Evolutionary conservation across 2,113 vertebrate species (phyloP).

Genomic region (Nestor notabilis): DNA sequence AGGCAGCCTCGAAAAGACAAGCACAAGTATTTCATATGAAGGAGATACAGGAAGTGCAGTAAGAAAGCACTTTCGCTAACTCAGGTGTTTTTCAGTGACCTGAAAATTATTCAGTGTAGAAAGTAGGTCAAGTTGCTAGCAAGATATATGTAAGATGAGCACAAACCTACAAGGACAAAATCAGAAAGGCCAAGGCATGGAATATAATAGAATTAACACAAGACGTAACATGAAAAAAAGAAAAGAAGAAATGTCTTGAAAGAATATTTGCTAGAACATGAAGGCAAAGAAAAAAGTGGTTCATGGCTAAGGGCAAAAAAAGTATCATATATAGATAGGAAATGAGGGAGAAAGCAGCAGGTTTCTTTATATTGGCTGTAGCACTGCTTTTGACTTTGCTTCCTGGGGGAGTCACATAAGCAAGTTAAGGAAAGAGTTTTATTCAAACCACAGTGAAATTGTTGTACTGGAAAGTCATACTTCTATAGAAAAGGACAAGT

Average conservation of each 20-base stretch:
- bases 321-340: not conserved
- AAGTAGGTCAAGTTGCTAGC: constrained; percentile 19
- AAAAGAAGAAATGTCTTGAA: not conserved
- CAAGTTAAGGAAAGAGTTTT: not conserved
- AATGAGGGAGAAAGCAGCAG: not conserved
- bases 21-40: not conserved
- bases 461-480: not conserved
- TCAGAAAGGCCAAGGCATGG: not conserved
- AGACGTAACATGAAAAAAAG: not conserved
- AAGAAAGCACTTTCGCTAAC: not conserved
- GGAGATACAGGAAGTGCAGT: not conserved
- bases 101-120: not conserved
- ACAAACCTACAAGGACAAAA: not conserved
- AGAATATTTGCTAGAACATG: not conserved
- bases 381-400: not conserved
- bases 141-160: not conserved
- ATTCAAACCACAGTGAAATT: not conserved
- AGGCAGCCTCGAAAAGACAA: not conserved
- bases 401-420: not conserved
- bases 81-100: not conserved
- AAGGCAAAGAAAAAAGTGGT: not conserved
- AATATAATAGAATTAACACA: not conserved
- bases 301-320: not conserved
- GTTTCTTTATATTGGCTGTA: not conserved
- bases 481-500: not conserved